These are phyloP conservation scores for Cryptus viduatorius DNA, from an alignment of 2,888 invertebrate species.

Conservation along the genomic window DNA sequence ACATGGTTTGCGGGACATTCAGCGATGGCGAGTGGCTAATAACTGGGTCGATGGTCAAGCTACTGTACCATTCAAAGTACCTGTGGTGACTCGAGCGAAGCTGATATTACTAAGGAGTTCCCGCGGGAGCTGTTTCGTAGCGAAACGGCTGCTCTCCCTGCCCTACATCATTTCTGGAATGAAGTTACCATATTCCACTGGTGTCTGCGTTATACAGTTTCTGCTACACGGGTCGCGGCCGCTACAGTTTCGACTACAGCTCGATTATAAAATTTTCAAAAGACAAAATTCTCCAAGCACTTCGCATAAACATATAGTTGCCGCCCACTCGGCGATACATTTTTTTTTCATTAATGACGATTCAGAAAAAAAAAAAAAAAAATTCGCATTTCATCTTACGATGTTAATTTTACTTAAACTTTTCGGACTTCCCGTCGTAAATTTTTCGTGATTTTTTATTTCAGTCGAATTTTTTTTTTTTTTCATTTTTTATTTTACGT, in stretches of 20 bases:
- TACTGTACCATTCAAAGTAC: conserved; percentile 15
- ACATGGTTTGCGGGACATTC: neutral
- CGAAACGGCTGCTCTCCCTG: conserved; percentile 50
- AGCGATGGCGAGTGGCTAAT: neutral
- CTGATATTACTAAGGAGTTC: conserved; percentile 76
- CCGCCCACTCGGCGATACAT: no score
- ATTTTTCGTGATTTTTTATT: no score
- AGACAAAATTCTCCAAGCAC: neutral
- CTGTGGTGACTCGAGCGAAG: conserved; percentile 71
- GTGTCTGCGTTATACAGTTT: neutral
- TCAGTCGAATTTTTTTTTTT: no score
- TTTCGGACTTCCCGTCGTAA: no score
- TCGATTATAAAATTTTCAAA: neutral
- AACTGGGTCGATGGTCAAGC: conserved; percentile 11
- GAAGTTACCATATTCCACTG: conserved; percentile 45
- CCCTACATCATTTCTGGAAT: conserved; percentile 49
- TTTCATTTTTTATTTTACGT: no score
- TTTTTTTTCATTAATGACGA: neutral
- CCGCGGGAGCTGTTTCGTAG: conserved; percentile 73
- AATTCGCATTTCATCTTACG: no score
- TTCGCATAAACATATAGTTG: no score
- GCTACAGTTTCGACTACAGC: neutral
- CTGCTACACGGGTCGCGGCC: conserved; percentile 20
- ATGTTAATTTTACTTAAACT: no score
- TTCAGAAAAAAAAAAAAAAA: no score